These are phyloP conservation scores for Hypocryptadius cinnamomeus DNA, from an alignment of 2,113 vertebrate species.

Conservation along the genomic window DNA sequence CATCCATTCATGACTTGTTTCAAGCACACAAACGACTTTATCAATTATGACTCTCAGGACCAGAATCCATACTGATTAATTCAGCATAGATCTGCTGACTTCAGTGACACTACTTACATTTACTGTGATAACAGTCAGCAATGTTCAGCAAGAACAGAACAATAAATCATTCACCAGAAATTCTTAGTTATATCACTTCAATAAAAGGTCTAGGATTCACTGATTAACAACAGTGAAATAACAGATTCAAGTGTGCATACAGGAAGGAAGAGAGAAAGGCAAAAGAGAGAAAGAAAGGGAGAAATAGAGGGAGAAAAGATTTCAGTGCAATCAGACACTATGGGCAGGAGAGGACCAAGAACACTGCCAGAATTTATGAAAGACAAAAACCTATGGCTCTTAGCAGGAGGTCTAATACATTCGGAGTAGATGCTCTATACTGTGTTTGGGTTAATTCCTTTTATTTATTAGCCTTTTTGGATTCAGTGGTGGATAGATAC, in stretches of 20 bases:
- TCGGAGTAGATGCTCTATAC: background rate
- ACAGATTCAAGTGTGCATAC: background rate
- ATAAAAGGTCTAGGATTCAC: background rate
- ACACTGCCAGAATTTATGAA: background rate
- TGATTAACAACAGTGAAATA: background rate
- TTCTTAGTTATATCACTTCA: background rate
- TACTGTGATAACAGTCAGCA: background rate
- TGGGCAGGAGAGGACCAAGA: background rate
- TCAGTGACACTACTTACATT: background rate
- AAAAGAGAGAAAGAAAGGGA: background rate
- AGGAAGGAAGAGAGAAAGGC: background rate
- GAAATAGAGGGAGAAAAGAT: background rate
- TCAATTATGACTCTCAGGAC: background rate
- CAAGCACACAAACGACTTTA: background rate
- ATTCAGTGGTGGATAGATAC: background rate
- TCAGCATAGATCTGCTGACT: constrained; percentile 20
- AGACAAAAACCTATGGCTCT: background rate
- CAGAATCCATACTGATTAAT: constrained; percentile 28
- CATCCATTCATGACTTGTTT: background rate
- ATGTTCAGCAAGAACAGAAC: background rate
- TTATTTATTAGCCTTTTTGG: background rate
- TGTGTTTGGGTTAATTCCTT: background rate
- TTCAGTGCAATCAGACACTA: background rate
- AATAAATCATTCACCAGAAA: background rate
- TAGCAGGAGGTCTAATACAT: background rate